Conservation (phyloP, 2,888 invertebrate species). For the Melinopterus prodromus region DNA sequence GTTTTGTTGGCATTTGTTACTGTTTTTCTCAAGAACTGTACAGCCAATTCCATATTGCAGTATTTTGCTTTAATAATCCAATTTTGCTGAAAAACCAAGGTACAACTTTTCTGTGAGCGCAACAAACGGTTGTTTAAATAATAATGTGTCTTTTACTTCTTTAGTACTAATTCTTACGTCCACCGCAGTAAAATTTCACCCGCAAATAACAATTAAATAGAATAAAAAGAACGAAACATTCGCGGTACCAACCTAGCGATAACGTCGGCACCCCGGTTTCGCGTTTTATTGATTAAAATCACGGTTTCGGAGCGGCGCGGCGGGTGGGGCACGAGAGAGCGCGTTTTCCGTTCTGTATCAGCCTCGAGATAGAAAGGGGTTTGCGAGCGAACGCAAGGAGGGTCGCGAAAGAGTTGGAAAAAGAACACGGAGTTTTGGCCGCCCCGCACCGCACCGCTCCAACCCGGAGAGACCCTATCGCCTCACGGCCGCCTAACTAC, state of each 20-base stretch:
- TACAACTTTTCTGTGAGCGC: too few relatives aligned
- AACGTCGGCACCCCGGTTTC: constrained; percentile 7
- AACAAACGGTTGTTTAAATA: too few relatives aligned
- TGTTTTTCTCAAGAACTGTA: too few relatives aligned
- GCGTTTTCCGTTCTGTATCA: constrained; percentile 11
- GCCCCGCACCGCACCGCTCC: neutral
- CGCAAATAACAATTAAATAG: neutral
- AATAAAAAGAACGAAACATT: neutral
- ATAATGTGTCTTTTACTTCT: too few relatives aligned
- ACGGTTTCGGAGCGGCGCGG: constrained; percentile 13
- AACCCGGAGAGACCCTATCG: neutral
- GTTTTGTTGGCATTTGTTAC: too few relatives aligned
- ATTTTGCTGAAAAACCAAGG: too few relatives aligned
- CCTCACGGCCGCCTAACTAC: neutral
- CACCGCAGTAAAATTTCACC: neutral
- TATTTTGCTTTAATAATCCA: too few relatives aligned
- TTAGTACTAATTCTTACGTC: neutral
- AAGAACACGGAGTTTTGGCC: constrained; percentile 8
- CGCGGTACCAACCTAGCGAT: neutral
- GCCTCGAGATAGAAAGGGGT: constrained; percentile 11
- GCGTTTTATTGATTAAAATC: constrained; percentile 23
- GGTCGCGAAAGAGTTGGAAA: constrained; percentile 22
- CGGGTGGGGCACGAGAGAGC: constrained; percentile 5
- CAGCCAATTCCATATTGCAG: too few relatives aligned
- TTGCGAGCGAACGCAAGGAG: constrained; percentile 15